phyloP scores from a whole-genome alignment of 2,888 invertebrate species.

The Mythimna pallens region DNA sequence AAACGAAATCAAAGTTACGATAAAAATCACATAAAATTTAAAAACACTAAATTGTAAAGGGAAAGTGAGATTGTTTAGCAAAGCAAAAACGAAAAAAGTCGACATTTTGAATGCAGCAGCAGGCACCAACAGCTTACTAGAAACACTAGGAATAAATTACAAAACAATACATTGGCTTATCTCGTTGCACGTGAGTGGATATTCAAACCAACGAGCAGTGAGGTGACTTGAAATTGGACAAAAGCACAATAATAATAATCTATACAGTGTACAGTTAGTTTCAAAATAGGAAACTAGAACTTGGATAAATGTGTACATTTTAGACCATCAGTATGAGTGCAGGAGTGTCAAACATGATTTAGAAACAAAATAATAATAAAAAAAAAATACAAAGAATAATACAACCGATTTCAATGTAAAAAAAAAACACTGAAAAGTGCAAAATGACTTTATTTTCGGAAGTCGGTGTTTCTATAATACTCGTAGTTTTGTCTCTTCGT shows the following conservation, averaged over 20 bases:
- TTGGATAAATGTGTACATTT: neutral
- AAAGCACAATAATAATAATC: slow-evolving; percentile 31
- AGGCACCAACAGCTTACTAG: slow-evolving; percentile 7
- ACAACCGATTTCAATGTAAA: no score
- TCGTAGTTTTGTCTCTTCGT: no score
- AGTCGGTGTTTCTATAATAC: no score
- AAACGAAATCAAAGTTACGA: neutral
- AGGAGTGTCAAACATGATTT: no score
- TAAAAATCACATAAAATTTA: neutral
- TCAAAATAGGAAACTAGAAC: neutral
- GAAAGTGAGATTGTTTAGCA: neutral
- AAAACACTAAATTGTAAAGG: neutral
- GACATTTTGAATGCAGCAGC: slow-evolving; percentile 18
- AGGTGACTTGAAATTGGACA: slow-evolving; percentile 47
- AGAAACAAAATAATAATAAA: no score
- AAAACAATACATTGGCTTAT: slow-evolving; percentile 50
- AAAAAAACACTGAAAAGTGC: no score
- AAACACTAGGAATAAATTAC: slow-evolving; percentile 38
- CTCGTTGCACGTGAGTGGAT: slow-evolving; percentile 53
- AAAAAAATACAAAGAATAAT: no score
- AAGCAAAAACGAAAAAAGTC: slow-evolving; percentile 7
- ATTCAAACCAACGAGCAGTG: slow-evolving; percentile 39
- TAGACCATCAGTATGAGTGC: neutral
- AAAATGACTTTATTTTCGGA: no score
- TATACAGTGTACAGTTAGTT: slow-evolving; percentile 4